These are phyloP conservation scores for Myiothlypis coronata DNA, from an alignment of 2,797 vertebrate genomes.

Conservation along the genomic window DNA sequence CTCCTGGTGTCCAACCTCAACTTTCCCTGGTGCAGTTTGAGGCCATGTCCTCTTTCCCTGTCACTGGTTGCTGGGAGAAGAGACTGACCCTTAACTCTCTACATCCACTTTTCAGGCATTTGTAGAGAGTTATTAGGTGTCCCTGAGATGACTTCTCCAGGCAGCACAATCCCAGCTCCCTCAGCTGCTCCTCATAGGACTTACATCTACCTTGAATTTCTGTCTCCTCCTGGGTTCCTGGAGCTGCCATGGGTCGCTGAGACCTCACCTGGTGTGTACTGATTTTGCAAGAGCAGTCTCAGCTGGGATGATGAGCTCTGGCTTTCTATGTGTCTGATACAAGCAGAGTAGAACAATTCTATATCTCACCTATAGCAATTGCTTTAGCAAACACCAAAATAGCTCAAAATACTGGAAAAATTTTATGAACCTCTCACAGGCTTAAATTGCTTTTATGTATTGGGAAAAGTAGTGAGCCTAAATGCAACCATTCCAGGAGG, in stretches of 20 bases:
- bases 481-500: neutral
- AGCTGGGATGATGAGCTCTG: neutral
- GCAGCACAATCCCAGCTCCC: neutral
- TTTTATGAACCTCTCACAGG: neutral
- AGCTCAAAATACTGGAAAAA: neutral
- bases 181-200: neutral
- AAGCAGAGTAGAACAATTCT: neutral
- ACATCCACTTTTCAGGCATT: neutral
- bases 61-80: rapidly evolving
- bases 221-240: neutral
- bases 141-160: neutral
- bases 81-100: neutral
- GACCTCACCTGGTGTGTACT: neutral
- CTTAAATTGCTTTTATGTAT: neutral
- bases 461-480: neutral
- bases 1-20: neutral
- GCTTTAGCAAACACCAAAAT: neutral
- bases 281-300: neutral
- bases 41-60: neutral
- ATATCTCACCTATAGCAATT: neutral
- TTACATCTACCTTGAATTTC: neutral
- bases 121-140: too few species aligned
- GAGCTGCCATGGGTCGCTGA: neutral
- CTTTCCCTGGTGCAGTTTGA: neutral
- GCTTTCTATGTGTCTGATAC: neutral